Evolutionary conservation across 2,113 vertebrate genomes (phyloP), one percentile per base, ranked within the genome.

Genomic region (Ceyx melanurus): DNA sequence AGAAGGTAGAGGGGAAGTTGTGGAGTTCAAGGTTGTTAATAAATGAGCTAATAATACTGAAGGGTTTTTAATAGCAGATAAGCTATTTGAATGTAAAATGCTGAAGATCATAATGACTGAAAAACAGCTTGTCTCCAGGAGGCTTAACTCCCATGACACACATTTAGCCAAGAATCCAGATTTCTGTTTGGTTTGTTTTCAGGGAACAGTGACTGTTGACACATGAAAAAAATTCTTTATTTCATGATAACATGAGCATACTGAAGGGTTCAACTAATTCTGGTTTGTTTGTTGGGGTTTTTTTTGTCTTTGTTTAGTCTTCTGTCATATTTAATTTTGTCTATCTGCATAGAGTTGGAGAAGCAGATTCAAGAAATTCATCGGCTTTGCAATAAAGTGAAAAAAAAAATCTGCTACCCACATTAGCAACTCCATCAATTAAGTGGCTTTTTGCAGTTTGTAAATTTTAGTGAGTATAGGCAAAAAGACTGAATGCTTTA

Each of bases 291-390:
- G 9, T 37, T 10, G 37, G 37, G 8, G 9, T 40, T n/a, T 25
- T 31, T 3, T 21, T 5, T n/a, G 11, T 23, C 5, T 37, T 17
- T 40, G 5, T 37, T 29, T 28, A 0, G 0, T 82, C 7, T 72
- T 75, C 58, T 72, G 17, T 62, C 15, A 71, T 60, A 20, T 84
- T 82, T 75, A 57, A 28, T 85, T 76, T 58, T 90, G 13, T 83
- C 48, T 80, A 1, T 60, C 71, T 90, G 5, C 51, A n/a, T 53
- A 4, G 23, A n/a, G 15, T 28, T 37, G 10, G 13, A 33, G n/a
- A 87, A 87, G 12, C 17, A 71, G 33, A 64, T 79, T 87, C 13
- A 75, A 85, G 45, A 66, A 45, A 57, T 86, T 42, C 10, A 80
- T 31, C n/a, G 62, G 7, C 40, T 77, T 90, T 67, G 17, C 25